Evolutionary conservation across 2,113 vertebrate species (phyloP), one percentile per base, ranked within the genome.

Genomic region (Plecotus auritus): DNA sequence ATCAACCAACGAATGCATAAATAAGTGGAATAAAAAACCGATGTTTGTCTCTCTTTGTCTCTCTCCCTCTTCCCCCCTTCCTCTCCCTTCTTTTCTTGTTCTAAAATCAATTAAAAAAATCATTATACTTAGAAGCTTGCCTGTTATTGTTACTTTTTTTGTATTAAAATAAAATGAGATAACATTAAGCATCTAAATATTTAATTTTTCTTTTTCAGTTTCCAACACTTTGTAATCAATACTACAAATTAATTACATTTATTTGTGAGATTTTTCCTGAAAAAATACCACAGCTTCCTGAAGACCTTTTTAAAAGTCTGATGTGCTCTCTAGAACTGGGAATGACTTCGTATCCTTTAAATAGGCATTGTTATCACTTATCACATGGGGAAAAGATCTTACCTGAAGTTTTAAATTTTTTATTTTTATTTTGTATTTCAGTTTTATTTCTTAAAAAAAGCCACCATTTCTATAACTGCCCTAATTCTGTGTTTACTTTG

Each of bases 221-320:
- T 98, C 99, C 99, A 74, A 99, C 99, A 30, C 98, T 99, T 92
- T 99, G 99, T 98, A 99, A 99, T 98, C 99, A 99, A 85, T 99
- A 99, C 98, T 99, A 99, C 98, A 99, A 99, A 98, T 99, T 99
- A 98, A 99, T 99, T 98, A 99, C 99, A 88, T 99, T 99, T 99
- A 99, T 99, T 98, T 99, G 99, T 98, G 99, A 99, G 98, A 99
- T 99, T 98, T 99, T 99, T 96, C 99, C 99, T 95, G 99, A 99
- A 96, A 99, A 99, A 98, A 99, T 99, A 98, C 99, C 99, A 23
- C 99, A 99, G 97, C 99, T 99, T 97, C 99, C 99, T 37, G 99
- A 99, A 92, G 99, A 99, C 83, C 98, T 99, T 73, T 99, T 99
- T 98, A 99, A 99, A 98, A 99, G 99, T 97, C 98, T 99, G 81